Conservation (phyloP, 2,113 vertebrate species). For the Apistogramma diplotaenia region DNA sequence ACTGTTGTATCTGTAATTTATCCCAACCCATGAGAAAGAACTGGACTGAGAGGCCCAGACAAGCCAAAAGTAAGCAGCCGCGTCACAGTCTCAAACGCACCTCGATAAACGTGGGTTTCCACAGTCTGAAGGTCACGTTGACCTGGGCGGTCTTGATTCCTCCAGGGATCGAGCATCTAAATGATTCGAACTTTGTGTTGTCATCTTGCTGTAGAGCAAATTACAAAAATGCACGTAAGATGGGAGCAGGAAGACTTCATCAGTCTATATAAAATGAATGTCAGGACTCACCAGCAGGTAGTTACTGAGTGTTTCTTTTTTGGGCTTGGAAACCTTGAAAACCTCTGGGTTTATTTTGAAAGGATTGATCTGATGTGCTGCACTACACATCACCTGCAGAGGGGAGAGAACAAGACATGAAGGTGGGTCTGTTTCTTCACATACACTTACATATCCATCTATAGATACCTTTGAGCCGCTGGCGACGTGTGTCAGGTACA, state of each 20-base stretch:
- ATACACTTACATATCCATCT: neutral
- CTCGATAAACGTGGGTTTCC: conserved; percentile 92
- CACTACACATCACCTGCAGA: conserved; percentile 79
- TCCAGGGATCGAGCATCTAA: conserved; percentile 79
- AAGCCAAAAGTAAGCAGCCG: neutral
- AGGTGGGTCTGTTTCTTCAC: neutral
- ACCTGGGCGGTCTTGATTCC: conserved; percentile 76
- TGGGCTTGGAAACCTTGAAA: conserved; percentile 39
- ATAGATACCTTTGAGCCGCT: conserved; percentile 77
- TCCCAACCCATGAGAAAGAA: neutral
- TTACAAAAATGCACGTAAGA: neutral
- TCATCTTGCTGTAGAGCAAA: conserved; percentile 80
- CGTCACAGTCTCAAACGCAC: conserved; percentile 64
- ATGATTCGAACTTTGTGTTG: conserved; percentile 68
- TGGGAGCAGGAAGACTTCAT: neutral
- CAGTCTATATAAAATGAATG: neutral
- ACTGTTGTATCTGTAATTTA: neutral
- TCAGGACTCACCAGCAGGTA: conserved; percentile 81
- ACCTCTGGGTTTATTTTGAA: conserved; percentile 59
- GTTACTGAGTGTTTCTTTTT: conserved; percentile 79
- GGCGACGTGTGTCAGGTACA: conserved; percentile 82
- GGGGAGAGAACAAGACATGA: neutral
- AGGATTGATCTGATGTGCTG: conserved; percentile 67
- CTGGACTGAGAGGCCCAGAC: neutral
- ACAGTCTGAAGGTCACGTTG: conserved; percentile 87